Base-by-base conservation (phyloP, 2,888 invertebrate species). In the Willowsia nigromaculata region DNA sequence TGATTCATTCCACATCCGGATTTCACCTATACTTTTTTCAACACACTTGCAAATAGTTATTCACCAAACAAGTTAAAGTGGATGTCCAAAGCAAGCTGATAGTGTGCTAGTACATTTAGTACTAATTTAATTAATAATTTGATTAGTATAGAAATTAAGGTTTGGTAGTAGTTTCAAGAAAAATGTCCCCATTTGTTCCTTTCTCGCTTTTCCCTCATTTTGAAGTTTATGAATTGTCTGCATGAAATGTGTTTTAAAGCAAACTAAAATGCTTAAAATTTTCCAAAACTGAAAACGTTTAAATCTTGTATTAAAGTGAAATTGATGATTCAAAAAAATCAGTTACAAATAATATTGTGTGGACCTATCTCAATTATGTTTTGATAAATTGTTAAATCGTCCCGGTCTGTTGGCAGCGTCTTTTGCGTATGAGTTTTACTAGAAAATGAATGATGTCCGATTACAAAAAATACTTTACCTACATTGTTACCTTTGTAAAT, bases 1-100 rank as follows among this genome's bases (percentile, higher is more conserved):
- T 43, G 25, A 43, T 56, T 56, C 59, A 37, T 40, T 37, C 11
- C 37, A 81, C 81, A 81, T 81, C 81, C 81, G 81, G 81, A 81
- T 81, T 81, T 81, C 81, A 40, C 81, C 56, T 81, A 56, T 40
- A 18, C 53, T 18, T 53, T 78, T 78, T 18, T 25, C 65, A 33
- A 65, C 5, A n/a, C 15, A 30, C 62, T n/a, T n/a, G n/a, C 30
- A 62, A 30, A 62, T 62, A 27, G 25, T 27, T 7, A 68, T 68
- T 33, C 3, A 68, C 37, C 65, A 68, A 68, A 68, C 37, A 18
- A 68, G 65, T 68, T 68, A 27, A 22, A 25, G 22, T 22, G 7
- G 13, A 27, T 25, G 9, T 9, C 2, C 27, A 27, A 4, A 13
- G 9, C 4, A 18, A 18, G 50, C 50, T 50, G 1, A 50, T 18